phyloP scores from a whole-genome alignment of 2,888 invertebrate genomes.

The Polia nebulosa region DNA sequence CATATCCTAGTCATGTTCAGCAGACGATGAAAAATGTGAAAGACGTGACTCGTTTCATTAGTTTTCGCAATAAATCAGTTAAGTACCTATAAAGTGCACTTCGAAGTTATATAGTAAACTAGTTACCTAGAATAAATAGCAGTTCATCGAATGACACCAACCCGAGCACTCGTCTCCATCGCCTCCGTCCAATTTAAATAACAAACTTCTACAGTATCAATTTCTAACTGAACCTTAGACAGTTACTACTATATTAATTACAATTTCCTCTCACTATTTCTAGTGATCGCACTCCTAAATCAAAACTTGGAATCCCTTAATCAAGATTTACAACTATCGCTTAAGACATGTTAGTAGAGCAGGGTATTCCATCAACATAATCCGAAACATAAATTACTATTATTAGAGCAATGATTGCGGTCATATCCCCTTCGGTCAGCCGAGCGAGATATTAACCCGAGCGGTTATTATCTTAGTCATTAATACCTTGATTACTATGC shows the following conservation, averaged over 20 bases:
- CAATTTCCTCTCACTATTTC: conserved; percentile 41
- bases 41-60: background rate
- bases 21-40: background rate
- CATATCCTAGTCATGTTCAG: too few species aligned
- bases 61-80: background rate
- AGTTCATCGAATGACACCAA: conserved; percentile 23
- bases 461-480: conserved; percentile 66
- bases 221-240: conserved; percentile 41
- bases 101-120: conserved; percentile 6
- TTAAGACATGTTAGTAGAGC: conserved; percentile 50
- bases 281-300: conserved; percentile 45
- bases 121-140: conserved; percentile 39
- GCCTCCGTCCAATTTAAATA: conserved; percentile 28
- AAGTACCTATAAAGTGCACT: conserved; percentile 13
- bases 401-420: conserved; percentile 64
- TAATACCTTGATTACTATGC: conserved; percentile 67
- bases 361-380: conserved; percentile 71
- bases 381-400: conserved; percentile 69
- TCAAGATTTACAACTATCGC: conserved; percentile 55
- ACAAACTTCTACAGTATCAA: conserved; percentile 50
- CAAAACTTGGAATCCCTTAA: conserved; percentile 59
- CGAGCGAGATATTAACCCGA: conserved; percentile 64
- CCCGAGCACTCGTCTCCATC: conserved; percentile 9
- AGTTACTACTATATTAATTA: conserved; percentile 50
- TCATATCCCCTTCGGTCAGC: conserved; percentile 55